Evolutionary conservation across 2,113 vertebrate genomes (phyloP).

Genomic region (Arvicanthis niloticus): DNA sequence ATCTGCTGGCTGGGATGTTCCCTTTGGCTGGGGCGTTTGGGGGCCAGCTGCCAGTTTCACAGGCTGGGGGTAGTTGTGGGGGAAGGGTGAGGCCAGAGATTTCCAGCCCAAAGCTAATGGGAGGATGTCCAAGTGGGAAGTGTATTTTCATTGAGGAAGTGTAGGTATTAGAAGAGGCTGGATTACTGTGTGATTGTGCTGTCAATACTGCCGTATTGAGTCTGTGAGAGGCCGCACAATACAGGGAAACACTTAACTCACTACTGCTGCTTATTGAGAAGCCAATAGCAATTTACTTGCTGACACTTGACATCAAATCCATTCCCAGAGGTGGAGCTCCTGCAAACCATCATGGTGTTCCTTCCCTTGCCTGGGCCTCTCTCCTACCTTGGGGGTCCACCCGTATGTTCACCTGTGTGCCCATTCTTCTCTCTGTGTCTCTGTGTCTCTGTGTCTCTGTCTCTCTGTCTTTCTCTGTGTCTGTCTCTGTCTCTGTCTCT

Average conservation of each 20-base stretch:
- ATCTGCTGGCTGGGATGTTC: neutral
- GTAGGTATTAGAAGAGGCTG: slow-evolving; percentile 89
- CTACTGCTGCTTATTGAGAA: slow-evolving; percentile 98
- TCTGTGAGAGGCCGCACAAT: slow-evolving; percentile 90
- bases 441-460: too few species aligned
- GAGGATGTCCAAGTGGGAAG: slow-evolving; percentile 86
- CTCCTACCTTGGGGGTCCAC: neutral
- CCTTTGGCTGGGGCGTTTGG: neutral
- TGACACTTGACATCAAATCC: slow-evolving; percentile 91
- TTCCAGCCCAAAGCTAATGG: slow-evolving; percentile 80
- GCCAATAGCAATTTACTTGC: slow-evolving; percentile 99
- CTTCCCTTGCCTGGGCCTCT: neutral
- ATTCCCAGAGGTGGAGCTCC: slow-evolving; percentile 86
- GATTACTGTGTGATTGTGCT: slow-evolving; percentile 97
- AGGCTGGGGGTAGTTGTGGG: neutral
- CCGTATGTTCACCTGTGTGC: neutral
- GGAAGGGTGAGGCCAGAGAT: neutral
- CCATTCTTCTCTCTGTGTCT: too few species aligned
- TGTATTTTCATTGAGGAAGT: slow-evolving; percentile 88
- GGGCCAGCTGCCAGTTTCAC: neutral
- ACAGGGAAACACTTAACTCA: slow-evolving; percentile 92
- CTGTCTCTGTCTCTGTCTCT: too few species aligned
- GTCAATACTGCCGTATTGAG: slow-evolving; percentile 98
- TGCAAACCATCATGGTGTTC: slow-evolving; percentile 62
- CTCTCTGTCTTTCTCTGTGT: too few species aligned